phyloP scores from a whole-genome alignment of 2,113 vertebrate species.

The Poeciliopsis occidentalis region DNA sequence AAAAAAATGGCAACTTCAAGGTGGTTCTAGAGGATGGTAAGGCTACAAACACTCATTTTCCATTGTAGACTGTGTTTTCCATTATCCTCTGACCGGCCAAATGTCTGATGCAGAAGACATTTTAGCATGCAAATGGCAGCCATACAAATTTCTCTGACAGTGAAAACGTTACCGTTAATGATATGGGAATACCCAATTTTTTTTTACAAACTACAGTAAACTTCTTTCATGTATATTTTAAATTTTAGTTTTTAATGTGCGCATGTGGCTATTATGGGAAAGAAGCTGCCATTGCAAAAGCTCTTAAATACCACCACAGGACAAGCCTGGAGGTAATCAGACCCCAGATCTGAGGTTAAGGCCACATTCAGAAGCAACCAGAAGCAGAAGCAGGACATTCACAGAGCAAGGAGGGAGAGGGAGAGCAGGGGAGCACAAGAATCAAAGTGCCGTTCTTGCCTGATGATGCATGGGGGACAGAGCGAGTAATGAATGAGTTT shows the following conservation, averaged over 20 bases:
- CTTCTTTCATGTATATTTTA: not conserved
- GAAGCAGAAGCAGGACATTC: constrained; percentile 7
- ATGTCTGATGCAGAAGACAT: constrained; percentile 22
- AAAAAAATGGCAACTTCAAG: not conserved
- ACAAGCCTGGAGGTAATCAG: constrained; percentile 55
- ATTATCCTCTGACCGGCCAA: not conserved
- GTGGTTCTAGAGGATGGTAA: not conserved
- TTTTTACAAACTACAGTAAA: too few species aligned
- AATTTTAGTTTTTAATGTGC: constrained; percentile 4
- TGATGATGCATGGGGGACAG: constrained; percentile 50
- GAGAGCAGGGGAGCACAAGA: not conserved
- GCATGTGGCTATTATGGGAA: constrained; percentile 8
- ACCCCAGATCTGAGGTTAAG: constrained; percentile 60
- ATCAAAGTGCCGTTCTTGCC: constrained; percentile 53
- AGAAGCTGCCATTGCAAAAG: constrained; percentile 23
- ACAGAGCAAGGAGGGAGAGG: constrained; percentile 4
- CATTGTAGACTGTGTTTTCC: not conserved
- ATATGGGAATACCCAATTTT: not conserved
- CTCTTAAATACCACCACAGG: constrained; percentile 43
- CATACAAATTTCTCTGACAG: constrained; percentile 9
- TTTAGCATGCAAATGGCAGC: constrained; percentile 21
- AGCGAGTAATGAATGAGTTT: constrained; percentile 70
- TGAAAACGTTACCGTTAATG: constrained; percentile 6
- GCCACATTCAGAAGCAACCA: constrained; percentile 36
- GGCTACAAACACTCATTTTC: not conserved